These are phyloP conservation scores for Microhierax caerulescens DNA, from an alignment of 2,797 vertebrate species.

Conservation along the genomic window DNA sequence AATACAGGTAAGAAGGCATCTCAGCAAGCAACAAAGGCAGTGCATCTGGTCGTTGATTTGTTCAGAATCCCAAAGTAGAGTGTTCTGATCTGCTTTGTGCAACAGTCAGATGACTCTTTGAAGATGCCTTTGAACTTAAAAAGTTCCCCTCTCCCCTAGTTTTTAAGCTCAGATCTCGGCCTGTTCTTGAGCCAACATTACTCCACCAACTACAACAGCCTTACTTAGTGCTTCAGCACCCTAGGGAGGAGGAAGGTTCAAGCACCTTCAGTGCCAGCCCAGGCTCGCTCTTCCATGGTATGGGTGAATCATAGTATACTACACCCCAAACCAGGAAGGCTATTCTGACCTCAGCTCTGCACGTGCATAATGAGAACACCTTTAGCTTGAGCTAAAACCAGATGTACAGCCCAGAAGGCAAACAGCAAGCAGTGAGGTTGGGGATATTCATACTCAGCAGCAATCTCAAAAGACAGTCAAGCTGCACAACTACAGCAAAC, in stretches of 20 bases:
- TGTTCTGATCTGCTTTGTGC: neutral
- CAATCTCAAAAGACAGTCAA: neutral
- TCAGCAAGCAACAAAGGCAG: neutral
- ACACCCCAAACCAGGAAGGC: neutral
- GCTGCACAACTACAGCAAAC: neutral
- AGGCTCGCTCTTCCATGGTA: neutral
- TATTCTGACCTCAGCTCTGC: neutral
- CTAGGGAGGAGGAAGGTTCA: neutral
- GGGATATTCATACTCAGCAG: neutral
- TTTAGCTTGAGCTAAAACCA: neutral
- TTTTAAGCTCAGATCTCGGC: neutral
- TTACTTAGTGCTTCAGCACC: neutral
- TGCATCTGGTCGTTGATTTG: neutral
- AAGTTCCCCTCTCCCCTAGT: neutral
- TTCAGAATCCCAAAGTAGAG: neutral
- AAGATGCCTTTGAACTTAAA: neutral
- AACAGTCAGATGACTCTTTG: neutral
- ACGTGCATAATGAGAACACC: neutral
- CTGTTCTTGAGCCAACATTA: neutral
- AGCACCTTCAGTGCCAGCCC: neutral
- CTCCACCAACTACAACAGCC: neutral
- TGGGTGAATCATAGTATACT: neutral
- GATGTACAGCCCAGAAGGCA: neutral
- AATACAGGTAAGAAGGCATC: neutral
- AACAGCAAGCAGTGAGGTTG: neutral